Evolutionary conservation across 2,888 invertebrate species (phyloP).

Genomic region (Micropterix aruncella): DNA sequence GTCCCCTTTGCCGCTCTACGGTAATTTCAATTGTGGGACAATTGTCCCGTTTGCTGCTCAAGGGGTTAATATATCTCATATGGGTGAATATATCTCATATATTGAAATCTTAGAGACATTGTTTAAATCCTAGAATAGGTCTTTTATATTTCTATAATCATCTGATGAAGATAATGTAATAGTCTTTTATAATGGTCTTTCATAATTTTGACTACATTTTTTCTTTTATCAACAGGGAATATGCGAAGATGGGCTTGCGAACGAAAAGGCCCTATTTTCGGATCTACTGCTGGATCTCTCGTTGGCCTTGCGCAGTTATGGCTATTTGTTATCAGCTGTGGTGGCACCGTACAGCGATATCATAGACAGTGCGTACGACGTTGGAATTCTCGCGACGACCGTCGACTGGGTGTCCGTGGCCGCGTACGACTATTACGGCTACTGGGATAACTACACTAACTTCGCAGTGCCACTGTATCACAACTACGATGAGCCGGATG

Average conservation of each 20-base stretch:
- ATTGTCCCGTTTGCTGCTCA: too few relatives aligned
- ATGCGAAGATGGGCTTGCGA: conserved; percentile 31
- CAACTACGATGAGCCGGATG: conserved; percentile 45
- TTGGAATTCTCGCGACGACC: conserved; percentile 45
- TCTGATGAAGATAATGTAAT: too few relatives aligned
- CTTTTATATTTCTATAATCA: too few relatives aligned
- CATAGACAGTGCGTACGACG: conserved; percentile 60
- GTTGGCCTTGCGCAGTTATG: conserved; percentile 41
- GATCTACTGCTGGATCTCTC: conserved; percentile 51
- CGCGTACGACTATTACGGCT: conserved; percentile 70
- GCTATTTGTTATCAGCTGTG: conserved; percentile 52
- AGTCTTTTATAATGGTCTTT: too few relatives aligned
- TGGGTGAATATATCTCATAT: too few relatives aligned
- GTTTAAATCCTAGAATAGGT: too few relatives aligned
- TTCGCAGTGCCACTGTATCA: conserved; percentile 61
- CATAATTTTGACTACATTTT: too few relatives aligned
- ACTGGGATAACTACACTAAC: conserved; percentile 58
- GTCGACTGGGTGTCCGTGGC: conserved; percentile 73
- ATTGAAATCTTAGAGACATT: too few relatives aligned
- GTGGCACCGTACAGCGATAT: conserved; percentile 60
- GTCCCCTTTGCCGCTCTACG: too few relatives aligned
- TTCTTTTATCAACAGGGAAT: not conserved
- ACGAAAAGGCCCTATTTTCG: conserved; percentile 55
- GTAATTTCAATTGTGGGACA: too few relatives aligned
- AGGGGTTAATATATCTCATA: too few relatives aligned